Conservation (phyloP, 2,888 invertebrate species). For the Ochropacha duplaris region DNA sequence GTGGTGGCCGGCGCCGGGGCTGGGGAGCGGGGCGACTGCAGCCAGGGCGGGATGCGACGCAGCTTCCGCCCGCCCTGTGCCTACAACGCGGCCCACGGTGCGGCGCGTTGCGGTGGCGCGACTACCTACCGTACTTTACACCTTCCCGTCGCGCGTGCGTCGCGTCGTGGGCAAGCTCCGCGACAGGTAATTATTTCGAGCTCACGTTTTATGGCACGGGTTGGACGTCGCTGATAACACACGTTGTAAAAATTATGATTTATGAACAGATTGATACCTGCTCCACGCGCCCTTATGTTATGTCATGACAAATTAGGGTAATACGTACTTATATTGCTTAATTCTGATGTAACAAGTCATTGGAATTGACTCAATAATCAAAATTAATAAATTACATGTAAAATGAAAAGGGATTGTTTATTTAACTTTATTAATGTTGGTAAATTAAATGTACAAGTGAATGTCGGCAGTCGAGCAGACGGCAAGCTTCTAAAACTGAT, state of each 20-base stretch:
- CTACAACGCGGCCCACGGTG: conserved; percentile 23
- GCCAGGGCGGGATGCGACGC: conserved; percentile 69
- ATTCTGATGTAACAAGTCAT: not conserved
- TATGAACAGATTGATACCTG: conserved; percentile 8
- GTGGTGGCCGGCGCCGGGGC: conserved; percentile 28
- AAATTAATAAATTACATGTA: not conserved
- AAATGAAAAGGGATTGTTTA: not conserved
- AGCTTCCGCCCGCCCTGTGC: conserved; percentile 74
- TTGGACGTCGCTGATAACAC: conserved; percentile 34
- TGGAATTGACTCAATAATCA: not conserved
- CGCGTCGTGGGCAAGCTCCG: conserved; percentile 4
- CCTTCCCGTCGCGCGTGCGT: conserved; percentile 5
- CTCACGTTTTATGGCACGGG: conserved; percentile 38
- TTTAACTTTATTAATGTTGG: not conserved
- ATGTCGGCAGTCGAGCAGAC: not conserved
- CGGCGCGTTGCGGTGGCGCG: conserved; percentile 5
- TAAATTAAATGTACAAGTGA: not conserved
- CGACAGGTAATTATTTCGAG: conserved; percentile 43
- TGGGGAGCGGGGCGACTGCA: conserved; percentile 45
- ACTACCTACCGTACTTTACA: conserved; percentile 27
- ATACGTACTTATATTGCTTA: not conserved
- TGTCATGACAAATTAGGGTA: conserved; percentile 3
- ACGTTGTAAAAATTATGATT: conserved; percentile 21
- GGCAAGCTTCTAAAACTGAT: not conserved
- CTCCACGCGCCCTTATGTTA: not conserved